phyloP scores from a whole-genome alignment of 2,888 invertebrate genomes.

The Drosophila leonis region DNA sequence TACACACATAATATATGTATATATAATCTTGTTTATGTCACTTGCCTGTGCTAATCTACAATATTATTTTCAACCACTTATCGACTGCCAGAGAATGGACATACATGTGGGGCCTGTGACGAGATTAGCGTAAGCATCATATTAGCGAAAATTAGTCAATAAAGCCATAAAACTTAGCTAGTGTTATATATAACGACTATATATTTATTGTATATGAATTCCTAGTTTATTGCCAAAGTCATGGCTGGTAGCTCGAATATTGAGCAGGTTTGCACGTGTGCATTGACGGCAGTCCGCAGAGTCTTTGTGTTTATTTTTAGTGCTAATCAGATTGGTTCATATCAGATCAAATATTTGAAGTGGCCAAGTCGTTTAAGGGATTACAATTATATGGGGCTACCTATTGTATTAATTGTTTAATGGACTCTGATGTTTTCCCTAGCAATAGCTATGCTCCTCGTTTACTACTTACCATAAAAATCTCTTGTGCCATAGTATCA shows the following conservation, averaged over 20 bases:
- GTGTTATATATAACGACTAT: conserved; percentile 10
- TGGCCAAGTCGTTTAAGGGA: neutral
- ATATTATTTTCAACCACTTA: conserved; percentile 29
- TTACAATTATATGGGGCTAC: neutral
- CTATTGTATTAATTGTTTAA: neutral
- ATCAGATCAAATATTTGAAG: conserved; percentile 2
- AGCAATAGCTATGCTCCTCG: neutral
- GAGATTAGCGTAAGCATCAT: conserved; percentile 38
- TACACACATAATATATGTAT: too few relatives aligned
- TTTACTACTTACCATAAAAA: conserved; percentile 15
- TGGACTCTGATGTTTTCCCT: neutral
- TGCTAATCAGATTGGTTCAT: conserved; percentile 6
- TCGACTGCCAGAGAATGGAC: conserved; percentile 26
- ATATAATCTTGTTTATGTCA: conserved; percentile 10
- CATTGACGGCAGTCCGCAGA: conserved; percentile 14
- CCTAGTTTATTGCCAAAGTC: conserved; percentile 15
- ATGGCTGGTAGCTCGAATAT: conserved; percentile 7
- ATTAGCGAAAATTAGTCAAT: conserved; percentile 39
- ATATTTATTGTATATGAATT: neutral
- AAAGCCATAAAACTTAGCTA: conserved; percentile 35
- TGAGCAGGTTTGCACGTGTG: conserved; percentile 16
- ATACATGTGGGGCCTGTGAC: conserved; percentile 20
- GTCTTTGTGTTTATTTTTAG: neutral
- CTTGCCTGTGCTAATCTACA: conserved; percentile 42
- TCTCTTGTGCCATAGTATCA: conserved; percentile 23